Base-by-base conservation (phyloP, 2,797 vertebrate species). In the Macropus fuliginosus region DNA sequence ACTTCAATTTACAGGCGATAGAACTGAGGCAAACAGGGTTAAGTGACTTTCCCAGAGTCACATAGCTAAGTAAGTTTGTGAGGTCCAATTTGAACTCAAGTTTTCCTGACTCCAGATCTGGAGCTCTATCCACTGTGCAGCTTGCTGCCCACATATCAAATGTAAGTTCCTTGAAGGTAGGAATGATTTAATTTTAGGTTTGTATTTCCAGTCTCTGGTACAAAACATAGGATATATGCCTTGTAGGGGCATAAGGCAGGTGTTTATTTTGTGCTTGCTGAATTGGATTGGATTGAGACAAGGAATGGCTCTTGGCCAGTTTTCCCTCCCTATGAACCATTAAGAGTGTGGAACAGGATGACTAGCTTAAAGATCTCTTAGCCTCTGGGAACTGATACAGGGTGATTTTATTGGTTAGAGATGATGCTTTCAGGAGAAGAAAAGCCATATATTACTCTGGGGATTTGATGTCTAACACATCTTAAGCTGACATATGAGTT, bases 381-480 rank as follows among this genome's bases (percentile, higher is more conserved):
- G 66, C 40, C 40, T 81, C 40, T 81, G 40, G 46, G 74, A 81
- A 81, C 74, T 81, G 21, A 46, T 46, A 46, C 21, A 24, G 24
- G 11, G 74, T 24, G n/a, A 81, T 81, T 46, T 81, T 27, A 27
- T 21, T 46, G 40, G 8, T 81, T 46, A 27, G 40, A 46, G 21
- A 46, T 0, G 52, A 95, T 96, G 29, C 62, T 96, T 34, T 96
- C 52, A 93, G 92, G 91, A 91, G 57, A 96, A 24, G 56, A 91
- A 94, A 56, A 50, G 40, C 16, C 92, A 94, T 66, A 40, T 2
- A 11, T 50, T 91, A 46, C 27, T 90, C 90, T 94, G 95, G 91
- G 92, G 57, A 93, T 66, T 92, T 95, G 92, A 46, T 94, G 56
- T 55, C 54, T 95, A 54, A 96, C 57, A 92, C 14, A 95, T 89